Evolutionary conservation across 2,113 vertebrate genomes (phyloP), one percentile per base, ranked within the genome.

Genomic region (Paratilapia polleni): DNA sequence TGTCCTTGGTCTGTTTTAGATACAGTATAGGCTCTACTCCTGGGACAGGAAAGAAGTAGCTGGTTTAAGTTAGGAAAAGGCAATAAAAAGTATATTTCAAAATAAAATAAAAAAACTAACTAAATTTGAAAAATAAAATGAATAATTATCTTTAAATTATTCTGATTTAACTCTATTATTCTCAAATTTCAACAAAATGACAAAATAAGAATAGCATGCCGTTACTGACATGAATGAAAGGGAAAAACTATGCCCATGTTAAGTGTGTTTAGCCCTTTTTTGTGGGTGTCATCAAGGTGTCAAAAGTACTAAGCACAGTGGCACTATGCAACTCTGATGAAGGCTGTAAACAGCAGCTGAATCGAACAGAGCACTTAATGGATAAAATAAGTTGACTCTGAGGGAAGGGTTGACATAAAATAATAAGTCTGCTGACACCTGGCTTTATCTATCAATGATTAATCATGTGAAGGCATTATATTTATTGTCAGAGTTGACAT

Each of bases 1-100:
- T 82, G 61, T 88, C 73, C 73, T 58, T 78, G n/a, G 88, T 89
- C 59, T 62, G 47, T 77, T 85, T 63, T 47, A 36, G 60, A 85
- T 87, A 83, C 63, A 58, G 52, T 84, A 80, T 59, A 54, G 22
- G 66, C 34, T 77, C 58, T 62, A 78, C 43, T 52, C 26, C 26
- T 52, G 59, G 24, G 36, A 12, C 52, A 75, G 77, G 73, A 90
- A 81, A 74, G 26, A 64, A 47, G 38, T 9, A 34, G 10, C 26
- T 49, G 56, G 62, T 70, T 54, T 41, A 62, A 63, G 12, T 66
- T 66, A 15, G n/a, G 56, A 24, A 9, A 36, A 24, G 41, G 38
- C 36, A 60, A 15, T 5, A 60, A 59, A 77, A 61, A 41, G 20
- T 36, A 66, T 2, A 11, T 59, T 73, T 34, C 10, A 22, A 52